Percentiles rank a stretch among this genome's conserved stretches.
These are phyloP conservation scores for Laticauda laticaudata DNA, from an alignment of 2,113 vertebrate genomes.

Conservation along the genomic window DNA sequence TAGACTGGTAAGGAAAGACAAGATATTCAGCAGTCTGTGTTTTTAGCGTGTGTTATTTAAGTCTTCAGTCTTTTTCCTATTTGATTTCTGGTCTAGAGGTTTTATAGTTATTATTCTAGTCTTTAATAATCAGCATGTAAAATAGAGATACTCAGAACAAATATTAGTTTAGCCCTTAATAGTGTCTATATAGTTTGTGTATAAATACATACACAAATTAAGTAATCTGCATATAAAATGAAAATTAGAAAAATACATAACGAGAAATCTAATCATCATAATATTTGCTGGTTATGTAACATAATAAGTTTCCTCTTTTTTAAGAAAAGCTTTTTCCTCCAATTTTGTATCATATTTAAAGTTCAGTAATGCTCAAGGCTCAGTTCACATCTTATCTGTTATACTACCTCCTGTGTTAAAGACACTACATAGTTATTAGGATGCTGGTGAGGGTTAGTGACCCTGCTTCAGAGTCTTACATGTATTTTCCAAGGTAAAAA, in stretches of 20 bases:
- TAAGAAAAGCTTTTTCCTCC: neutral
- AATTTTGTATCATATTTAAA: neutral
- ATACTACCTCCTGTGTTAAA: neutral
- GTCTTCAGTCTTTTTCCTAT: neutral
- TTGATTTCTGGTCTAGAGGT: neutral
- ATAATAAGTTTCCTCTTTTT: neutral
- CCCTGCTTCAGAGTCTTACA: neutral
- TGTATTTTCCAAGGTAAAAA: slow-evolving; percentile 37
- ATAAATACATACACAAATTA: neutral
- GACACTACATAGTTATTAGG: neutral
- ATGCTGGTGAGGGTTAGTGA: neutral
- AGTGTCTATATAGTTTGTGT: neutral
- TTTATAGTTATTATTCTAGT: neutral
- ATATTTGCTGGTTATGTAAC: neutral
- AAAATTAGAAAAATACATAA: neutral
- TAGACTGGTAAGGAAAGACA: neutral
- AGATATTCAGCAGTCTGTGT: neutral
- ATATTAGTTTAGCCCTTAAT: neutral
- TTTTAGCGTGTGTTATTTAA: neutral
- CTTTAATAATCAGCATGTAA: neutral
- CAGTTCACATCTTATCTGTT: neutral
- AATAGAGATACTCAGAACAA: neutral
- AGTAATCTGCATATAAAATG: neutral
- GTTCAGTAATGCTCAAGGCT: neutral
- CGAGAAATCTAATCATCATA: neutral